Base-by-base conservation (phyloP, 2,888 invertebrate species). In the Digitonthophagus gazella region DNA sequence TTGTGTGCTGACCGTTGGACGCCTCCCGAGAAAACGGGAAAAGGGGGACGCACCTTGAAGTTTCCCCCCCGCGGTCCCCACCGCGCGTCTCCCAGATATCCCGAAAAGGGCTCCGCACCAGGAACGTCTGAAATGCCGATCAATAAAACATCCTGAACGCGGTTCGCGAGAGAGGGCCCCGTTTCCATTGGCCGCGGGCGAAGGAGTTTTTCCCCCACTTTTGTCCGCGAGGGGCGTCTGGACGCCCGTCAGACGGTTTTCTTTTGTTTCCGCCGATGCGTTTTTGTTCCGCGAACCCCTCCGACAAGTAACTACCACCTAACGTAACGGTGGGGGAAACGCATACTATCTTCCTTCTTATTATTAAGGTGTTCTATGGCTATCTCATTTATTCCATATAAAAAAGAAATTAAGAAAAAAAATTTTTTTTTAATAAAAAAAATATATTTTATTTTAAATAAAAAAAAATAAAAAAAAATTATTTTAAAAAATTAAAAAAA, bases 131-230 rank as follows among this genome's bases (percentile, higher is more conserved):
- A 81, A 80, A 80, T 80, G 78, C 79, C 80, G 81, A 81, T 81
- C 81, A 80, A 81, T 81, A 81, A 80, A 81, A 81, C 81, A 81
- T 81, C n/a, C 81, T 80, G 81, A 71, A 71, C 68, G 70, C 65
- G 44, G 28, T 44, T 44, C 28, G 80, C 77, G 74, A 77, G 55
- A 15, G 22, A 58, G n/a, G 58, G 80, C 77, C 74, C 77, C 77
- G 78, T 78, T 80, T 79, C 77, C 80, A 81, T 82, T 82, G 81
- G 81, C 80, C 79, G 58, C 58, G 80, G 76, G 80, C 81, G n/a
- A 81, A 82, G 80, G 80, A 81, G 81, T 81, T 82, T 82, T 82
- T 82, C 80, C 81, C 80, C 81, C 79, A 78, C 78, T 78, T 80
- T 77, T 79, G 78, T 44, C 28, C 28, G 28, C 28, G 28, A 44